These are phyloP conservation scores for Gobio gobio DNA, from an alignment of 2,113 vertebrate species.

Conservation along the genomic window DNA sequence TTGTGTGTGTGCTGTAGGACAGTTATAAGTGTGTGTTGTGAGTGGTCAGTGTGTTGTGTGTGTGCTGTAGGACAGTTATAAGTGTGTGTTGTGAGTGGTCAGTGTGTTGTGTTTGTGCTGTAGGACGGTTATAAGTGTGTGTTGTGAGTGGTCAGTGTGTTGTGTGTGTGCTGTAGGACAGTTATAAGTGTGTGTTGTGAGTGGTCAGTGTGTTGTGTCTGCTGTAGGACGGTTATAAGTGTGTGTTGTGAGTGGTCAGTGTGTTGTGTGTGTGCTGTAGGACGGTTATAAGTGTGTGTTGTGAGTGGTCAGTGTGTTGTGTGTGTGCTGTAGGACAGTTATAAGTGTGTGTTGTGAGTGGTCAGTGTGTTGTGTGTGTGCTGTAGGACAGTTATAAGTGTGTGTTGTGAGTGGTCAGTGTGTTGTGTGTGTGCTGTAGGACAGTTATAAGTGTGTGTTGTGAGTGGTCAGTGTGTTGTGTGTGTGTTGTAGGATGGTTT, in stretches of 20 bases:
- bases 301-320: too few relatives aligned
- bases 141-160: too few relatives aligned
- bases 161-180: slow-evolving; percentile 69
- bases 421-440: slow-evolving; percentile 67
- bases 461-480: too few relatives aligned
- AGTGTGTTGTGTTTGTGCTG: not conserved
- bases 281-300: slow-evolving; percentile 63
- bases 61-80: slow-evolving; percentile 70
- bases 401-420: too few relatives aligned
- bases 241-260: too few relatives aligned
- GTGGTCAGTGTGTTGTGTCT: not conserved
- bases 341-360: too few relatives aligned
- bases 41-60: too few relatives aligned
- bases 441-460: too few relatives aligned
- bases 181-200: too few relatives aligned
- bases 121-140: slow-evolving; percentile 75
- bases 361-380: not conserved
- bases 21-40: too few relatives aligned
- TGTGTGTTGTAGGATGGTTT: slow-evolving; percentile 79
- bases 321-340: slow-evolving; percentile 73
- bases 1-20: slow-evolving; percentile 68
- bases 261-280: slow-evolving; percentile 67
- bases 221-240: slow-evolving; percentile 75
- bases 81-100: too few relatives aligned
- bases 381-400: slow-evolving; percentile 70